phyloP scores from a whole-genome alignment of 2,797 vertebrate genomes.

The Agapornis canus region DNA sequence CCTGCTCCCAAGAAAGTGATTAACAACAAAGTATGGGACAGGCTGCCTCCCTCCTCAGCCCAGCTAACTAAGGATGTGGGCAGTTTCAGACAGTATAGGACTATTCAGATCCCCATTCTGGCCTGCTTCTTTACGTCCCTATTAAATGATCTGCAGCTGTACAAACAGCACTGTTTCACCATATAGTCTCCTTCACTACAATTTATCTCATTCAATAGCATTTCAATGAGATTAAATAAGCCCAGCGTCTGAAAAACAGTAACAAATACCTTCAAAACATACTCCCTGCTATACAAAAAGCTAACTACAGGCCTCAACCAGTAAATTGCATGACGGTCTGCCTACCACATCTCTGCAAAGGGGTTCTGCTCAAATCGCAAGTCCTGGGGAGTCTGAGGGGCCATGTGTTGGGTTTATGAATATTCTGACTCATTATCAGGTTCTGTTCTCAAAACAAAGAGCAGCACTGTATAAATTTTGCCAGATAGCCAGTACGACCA shows the following conservation, averaged over 20 bases:
- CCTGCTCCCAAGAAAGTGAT: slow-evolving; percentile 23
- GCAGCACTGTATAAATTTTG: neutral
- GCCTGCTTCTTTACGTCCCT: slow-evolving; percentile 18
- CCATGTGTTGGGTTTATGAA: slow-evolving; percentile 25
- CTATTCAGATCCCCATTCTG: slow-evolving; percentile 27
- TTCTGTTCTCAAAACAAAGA: slow-evolving; percentile 16
- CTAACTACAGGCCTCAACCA: neutral
- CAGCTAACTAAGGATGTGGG: slow-evolving; percentile 30
- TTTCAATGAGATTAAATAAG: neutral
- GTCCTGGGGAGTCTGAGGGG: neutral
- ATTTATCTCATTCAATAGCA: neutral
- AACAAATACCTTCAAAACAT: neutral
- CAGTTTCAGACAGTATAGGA: slow-evolving; percentile 41
- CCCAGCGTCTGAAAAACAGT: neutral
- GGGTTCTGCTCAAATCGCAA: neutral
- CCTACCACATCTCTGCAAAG: neutral
- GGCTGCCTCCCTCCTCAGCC: slow-evolving; percentile 26
- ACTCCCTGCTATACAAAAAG: neutral
- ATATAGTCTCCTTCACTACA: neutral
- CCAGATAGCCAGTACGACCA: neutral
- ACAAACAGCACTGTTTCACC: slow-evolving; percentile 54
- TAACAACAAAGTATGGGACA: neutral
- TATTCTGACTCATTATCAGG: slow-evolving; percentile 31
- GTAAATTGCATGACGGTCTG: neutral
- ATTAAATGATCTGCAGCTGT: slow-evolving; percentile 53